Percentiles rank a stretch among this genome's conserved stretches.
Conservation (phyloP, 2,888 invertebrate species). For the Eudasyphora cyanicolor region DNA sequence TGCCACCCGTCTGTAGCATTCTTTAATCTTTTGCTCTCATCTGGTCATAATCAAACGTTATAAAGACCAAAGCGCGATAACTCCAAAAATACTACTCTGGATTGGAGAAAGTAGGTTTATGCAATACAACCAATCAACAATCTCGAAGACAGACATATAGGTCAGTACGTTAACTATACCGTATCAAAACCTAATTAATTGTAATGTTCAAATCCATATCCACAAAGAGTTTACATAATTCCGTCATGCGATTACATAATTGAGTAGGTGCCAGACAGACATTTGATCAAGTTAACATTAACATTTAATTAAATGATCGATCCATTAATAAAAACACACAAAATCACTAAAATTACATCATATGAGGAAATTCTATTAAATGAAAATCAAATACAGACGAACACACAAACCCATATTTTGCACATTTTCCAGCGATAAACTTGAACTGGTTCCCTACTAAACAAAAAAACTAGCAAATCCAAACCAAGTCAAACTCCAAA, state of each 20-base stretch:
- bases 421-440: constrained; percentile 43
- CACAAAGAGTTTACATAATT: too few relatives aligned
- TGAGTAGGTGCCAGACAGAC: background rate
- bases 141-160: too few relatives aligned
- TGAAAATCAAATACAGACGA: constrained; percentile 36
- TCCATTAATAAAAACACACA: background rate
- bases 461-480: constrained; percentile 18
- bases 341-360: constrained; percentile 52
- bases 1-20: too few relatives aligned
- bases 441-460: constrained; percentile 61
- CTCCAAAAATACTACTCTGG: too few relatives aligned
- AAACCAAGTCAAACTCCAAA: constrained; percentile 6
- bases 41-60: too few relatives aligned
- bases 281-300: background rate
- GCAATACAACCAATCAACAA: too few relatives aligned
- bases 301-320: background rate
- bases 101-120: too few relatives aligned
- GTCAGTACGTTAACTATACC: too few relatives aligned
- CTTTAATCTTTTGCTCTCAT: too few relatives aligned
- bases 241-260: background rate
- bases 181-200: background rate
- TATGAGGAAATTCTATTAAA: constrained; percentile 46
- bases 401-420: background rate
- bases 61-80: too few relatives aligned
- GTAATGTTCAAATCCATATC: background rate